Percentiles rank a stretch among this genome's conserved stretches.
Evolutionary conservation across 2,113 vertebrate genomes (phyloP).

Genomic region (Platichthys stellatus): DNA sequence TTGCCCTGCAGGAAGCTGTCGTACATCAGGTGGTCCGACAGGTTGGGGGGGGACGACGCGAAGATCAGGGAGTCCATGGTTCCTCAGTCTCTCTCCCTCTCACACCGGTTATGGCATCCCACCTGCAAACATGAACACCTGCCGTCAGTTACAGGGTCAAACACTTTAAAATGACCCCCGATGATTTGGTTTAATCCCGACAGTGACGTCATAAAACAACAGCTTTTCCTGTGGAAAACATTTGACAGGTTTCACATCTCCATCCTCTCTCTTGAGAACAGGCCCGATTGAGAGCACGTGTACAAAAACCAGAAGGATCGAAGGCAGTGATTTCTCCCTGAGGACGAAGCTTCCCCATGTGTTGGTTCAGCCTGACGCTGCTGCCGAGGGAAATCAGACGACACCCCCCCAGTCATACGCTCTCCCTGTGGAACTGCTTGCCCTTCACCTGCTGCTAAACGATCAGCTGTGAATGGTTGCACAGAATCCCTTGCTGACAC

Average conservation of each 20-base stretch:
- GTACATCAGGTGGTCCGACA: slow-evolving; percentile 80
- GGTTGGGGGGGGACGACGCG: slow-evolving; percentile 78
- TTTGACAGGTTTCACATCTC: not conserved
- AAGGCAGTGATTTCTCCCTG: not conserved
- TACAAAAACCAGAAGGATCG: not conserved
- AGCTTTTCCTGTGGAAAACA: not conserved
- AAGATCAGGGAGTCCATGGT: slow-evolving; percentile 80
- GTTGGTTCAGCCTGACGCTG: slow-evolving; percentile 26
- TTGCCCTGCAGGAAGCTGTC: slow-evolving; percentile 80
- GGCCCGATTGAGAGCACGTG: slow-evolving; percentile 19
- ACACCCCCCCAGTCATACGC: slow-evolving; percentile 20
- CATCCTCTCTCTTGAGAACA: not conserved
- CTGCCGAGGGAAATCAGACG: slow-evolving; percentile 60
- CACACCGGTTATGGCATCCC: slow-evolving; percentile 42
- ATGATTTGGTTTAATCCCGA: no score
- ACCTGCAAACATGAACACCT: slow-evolving; percentile 57
- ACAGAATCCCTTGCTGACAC: slow-evolving; percentile 33
- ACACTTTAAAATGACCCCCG: not conserved
- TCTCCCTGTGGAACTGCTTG: slow-evolving; percentile 19
- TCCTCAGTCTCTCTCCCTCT: slow-evolving; percentile 29
- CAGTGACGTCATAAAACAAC: not conserved
- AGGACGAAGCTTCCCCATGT: not conserved
- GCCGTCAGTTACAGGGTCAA: not conserved
- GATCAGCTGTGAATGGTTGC: slow-evolving; percentile 37
- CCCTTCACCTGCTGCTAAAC: slow-evolving; percentile 36